Conservation (phyloP, 2,888 invertebrate species). For the Cataglyphis rosenhaueri region DNA sequence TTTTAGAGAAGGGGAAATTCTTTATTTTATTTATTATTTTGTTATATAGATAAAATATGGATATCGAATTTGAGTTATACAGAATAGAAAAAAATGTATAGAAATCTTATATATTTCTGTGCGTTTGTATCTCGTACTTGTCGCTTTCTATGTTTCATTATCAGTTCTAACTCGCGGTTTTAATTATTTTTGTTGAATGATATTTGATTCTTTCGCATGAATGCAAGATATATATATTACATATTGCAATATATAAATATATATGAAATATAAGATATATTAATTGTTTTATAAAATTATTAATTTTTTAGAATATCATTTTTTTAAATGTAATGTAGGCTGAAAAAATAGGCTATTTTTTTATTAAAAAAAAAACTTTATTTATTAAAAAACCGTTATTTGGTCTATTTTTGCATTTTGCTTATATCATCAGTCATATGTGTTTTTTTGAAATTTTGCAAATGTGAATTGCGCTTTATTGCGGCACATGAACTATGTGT, state of each 20-base stretch:
- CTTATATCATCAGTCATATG: not conserved
- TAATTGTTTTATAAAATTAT: not conserved
- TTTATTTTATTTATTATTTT: not conserved
- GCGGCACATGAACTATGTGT: not conserved
- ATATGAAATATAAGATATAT: not conserved
- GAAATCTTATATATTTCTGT: slow-evolving; percentile 7
- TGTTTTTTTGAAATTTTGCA: slow-evolving; percentile 13
- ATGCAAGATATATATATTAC: not conserved
- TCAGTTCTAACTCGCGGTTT: slow-evolving; percentile 5
- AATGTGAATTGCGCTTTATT: slow-evolving; percentile 24
- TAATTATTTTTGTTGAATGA: slow-evolving; percentile 14
- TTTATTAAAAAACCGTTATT: not conserved
- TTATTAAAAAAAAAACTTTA: not conserved
- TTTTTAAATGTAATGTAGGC: not conserved
- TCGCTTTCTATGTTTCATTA: slow-evolving; percentile 20
- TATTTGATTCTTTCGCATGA: slow-evolving; percentile 35
- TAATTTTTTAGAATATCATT: not conserved
- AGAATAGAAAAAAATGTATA: not conserved
- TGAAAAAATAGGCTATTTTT: slow-evolving; percentile 1
- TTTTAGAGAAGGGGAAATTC: not conserved
- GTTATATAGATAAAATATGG: not conserved
- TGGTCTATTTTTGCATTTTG: slow-evolving; percentile 28
- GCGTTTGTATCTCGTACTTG: slow-evolving; percentile 17
- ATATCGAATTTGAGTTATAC: slow-evolving; percentile 7
- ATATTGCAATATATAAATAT: slow-evolving; percentile 2